These are phyloP conservation scores for Agelaius phoeniceus DNA, from an alignment of 2,113 vertebrate species.

Conservation along the genomic window DNA sequence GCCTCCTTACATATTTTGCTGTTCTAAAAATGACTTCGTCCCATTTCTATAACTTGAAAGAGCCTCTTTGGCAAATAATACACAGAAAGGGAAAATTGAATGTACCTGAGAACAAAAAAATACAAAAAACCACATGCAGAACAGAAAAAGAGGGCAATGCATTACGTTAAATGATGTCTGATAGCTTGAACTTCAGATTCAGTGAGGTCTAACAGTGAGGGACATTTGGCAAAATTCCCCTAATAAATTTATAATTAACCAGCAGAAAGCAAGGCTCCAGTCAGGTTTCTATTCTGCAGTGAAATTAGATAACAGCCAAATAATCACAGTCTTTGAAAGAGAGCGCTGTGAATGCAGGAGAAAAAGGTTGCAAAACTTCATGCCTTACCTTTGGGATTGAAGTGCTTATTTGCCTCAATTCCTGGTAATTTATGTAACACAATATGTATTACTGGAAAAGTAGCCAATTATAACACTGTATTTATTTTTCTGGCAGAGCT, in stretches of 20 bases:
- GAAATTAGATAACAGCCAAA: constrained; percentile 18
- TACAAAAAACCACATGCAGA: background rate
- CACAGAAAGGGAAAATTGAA: constrained; percentile 16
- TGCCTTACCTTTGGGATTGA: background rate
- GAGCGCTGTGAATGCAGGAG: background rate
- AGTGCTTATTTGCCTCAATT: constrained; percentile 7
- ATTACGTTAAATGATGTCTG: background rate
- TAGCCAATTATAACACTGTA: background rate
- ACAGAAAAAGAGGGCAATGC: background rate
- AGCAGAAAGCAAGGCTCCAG: constrained; percentile 14
- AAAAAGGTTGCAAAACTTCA: background rate
- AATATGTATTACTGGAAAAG: background rate
- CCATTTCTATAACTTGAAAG: constrained; percentile 48
- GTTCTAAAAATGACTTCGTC: constrained; percentile 40
- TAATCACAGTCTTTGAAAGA: constrained; percentile 12
- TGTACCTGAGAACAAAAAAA: background rate
- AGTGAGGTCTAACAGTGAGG: background rate
- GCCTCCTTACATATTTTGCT: constrained; percentile 33
- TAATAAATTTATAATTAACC: constrained; percentile 47
- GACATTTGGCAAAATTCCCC: background rate
- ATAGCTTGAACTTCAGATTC: constrained; percentile 8
- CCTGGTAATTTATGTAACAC: background rate
- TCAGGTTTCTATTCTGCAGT: background rate
- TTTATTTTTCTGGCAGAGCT: background rate
- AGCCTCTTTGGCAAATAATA: constrained; percentile 6